phyloP scores from a whole-genome alignment of 2,888 invertebrate species.

The Cantharis flavilabris region DNA sequence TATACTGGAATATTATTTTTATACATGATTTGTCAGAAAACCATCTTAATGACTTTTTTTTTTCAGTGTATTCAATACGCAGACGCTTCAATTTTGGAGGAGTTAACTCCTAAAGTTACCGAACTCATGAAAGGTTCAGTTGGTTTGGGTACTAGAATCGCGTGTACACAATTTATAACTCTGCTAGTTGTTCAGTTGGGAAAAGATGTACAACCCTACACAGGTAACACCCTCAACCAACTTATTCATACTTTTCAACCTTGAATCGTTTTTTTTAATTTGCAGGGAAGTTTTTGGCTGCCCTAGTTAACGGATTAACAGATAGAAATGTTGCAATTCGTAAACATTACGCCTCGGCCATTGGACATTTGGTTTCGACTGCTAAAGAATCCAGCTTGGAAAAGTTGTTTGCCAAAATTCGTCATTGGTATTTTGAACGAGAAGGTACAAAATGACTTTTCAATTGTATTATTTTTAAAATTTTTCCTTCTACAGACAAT shows the following conservation, averaged over 20 bases:
- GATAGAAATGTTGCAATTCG: slow-evolving; percentile 84
- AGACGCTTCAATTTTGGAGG: slow-evolving; percentile 75
- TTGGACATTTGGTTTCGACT: slow-evolving; percentile 81
- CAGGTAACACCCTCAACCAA: slow-evolving; percentile 49
- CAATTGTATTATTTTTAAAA: background rate
- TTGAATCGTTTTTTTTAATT: background rate
- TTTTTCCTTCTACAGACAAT: slow-evolving; percentile 63
- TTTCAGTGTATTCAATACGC: slow-evolving; percentile 70
- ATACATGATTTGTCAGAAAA: too few species aligned
- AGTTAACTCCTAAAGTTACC: slow-evolving; percentile 78
- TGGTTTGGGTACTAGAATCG: slow-evolving; percentile 83
- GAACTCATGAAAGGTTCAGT: slow-evolving; percentile 81
- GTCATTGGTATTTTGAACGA: slow-evolving; percentile 69
- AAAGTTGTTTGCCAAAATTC: slow-evolving; percentile 66
- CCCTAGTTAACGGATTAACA: slow-evolving; percentile 75
- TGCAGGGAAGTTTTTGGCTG: slow-evolving; percentile 62
- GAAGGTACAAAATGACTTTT: slow-evolving; percentile 58
- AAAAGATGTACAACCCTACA: slow-evolving; percentile 62
- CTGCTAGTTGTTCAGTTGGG: slow-evolving; percentile 62
- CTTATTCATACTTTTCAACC: too few species aligned
- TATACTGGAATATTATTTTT: too few species aligned
- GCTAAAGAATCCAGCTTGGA: slow-evolving; percentile 78
- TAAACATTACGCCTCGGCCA: slow-evolving; percentile 81
- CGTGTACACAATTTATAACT: slow-evolving; percentile 78
- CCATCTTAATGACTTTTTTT: too few species aligned